phyloP scores from a whole-genome alignment of 2,797 vertebrate genomes.

The Tapera naevia region DNA sequence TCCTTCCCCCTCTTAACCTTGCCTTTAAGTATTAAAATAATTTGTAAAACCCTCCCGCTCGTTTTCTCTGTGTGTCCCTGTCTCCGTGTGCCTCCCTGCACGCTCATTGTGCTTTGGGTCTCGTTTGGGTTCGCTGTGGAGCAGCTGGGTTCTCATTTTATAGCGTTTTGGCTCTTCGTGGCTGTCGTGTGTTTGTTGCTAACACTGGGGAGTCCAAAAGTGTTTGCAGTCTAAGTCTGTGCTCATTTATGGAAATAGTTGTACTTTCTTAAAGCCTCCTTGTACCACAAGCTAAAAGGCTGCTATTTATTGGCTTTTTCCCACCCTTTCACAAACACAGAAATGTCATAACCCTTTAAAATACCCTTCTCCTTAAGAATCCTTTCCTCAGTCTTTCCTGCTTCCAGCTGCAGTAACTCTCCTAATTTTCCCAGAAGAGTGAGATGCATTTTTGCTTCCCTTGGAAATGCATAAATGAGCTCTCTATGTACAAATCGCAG shows the following conservation, averaged over 20 bases:
- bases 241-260: conserved; percentile 20
- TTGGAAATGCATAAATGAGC: conserved; percentile 82
- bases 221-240: neutral
- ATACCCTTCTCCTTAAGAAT: conserved; percentile 51
- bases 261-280: conserved; percentile 53
- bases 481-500: conserved; percentile 77
- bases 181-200: neutral
- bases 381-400: conserved; percentile 69
- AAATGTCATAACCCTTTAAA: conserved; percentile 59
- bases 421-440: conserved; percentile 73
- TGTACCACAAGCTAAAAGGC: conserved; percentile 52
- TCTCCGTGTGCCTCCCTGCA: too few species aligned
- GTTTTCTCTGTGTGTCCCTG: neutral
- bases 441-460: conserved; percentile 63
- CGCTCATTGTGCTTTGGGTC: neutral
- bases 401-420: conserved; percentile 76
- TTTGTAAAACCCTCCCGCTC: neutral
- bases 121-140: neutral
- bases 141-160: neutral
- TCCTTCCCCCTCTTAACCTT: too few species aligned
- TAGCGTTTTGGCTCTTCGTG: neutral
- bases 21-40: conserved; percentile 15
- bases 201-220: neutral
- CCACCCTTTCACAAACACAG: conserved; percentile 37
- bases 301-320: conserved; percentile 54